Conservation (phyloP, 2,113 vertebrate species). For the Uria aalge region DNA sequence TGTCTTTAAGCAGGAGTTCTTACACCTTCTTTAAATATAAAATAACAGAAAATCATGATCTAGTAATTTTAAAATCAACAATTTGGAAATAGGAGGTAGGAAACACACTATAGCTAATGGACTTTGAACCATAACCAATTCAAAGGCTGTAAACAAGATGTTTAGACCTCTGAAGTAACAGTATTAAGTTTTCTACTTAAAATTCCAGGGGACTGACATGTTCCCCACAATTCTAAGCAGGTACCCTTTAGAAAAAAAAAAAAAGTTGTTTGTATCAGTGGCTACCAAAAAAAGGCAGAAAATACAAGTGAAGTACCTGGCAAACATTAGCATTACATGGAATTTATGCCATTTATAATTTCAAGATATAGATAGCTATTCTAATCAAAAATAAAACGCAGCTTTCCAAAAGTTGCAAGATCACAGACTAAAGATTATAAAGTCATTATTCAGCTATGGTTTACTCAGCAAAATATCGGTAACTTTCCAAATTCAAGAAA, state of each 20-base stretch:
- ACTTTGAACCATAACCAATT: not conserved
- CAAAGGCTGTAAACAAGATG: not conserved
- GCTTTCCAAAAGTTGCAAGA: not conserved
- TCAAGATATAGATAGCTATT: not conserved
- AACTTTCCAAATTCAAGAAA: not conserved
- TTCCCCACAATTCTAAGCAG: not conserved
- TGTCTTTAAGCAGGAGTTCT: slow-evolving; percentile 70
- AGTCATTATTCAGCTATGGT: not conserved
- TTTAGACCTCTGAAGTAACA: not conserved
- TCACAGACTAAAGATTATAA: not conserved
- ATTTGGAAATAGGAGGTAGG: not conserved
- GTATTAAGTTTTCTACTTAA: not conserved
- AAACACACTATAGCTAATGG: not conserved
- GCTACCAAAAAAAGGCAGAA: not conserved
- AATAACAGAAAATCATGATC: slow-evolving; percentile 61
- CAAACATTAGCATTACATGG: not conserved
- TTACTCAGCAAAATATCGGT: not conserved
- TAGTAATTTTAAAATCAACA: slow-evolving; percentile 29
- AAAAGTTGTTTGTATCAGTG: not conserved
- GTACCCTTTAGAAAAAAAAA: not conserved
- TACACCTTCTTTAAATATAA: slow-evolving; percentile 67
- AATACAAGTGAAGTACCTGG: not conserved
- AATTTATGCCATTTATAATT: not conserved
- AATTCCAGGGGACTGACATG: not conserved
- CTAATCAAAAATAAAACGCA: not conserved